A percentile compares a stretch with the other conserved stretches of the same genome.
Conservation (phyloP, 1,140 invertebrate species). For the Aphelenchoides avenae region DNA sequence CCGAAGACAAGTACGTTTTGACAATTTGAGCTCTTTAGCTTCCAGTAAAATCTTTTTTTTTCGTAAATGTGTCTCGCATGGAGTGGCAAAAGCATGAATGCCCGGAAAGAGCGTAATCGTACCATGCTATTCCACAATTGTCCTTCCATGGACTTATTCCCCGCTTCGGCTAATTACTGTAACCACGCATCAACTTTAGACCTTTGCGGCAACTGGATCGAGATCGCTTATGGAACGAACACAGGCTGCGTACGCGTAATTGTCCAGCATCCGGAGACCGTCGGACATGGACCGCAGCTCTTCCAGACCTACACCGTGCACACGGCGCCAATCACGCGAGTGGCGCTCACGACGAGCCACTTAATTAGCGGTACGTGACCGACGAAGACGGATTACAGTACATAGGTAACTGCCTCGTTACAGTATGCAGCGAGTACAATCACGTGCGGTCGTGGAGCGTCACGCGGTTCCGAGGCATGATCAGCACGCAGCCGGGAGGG, state of each 20-base stretch:
- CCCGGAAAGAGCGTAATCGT: not conserved
- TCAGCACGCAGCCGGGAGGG: constrained; percentile 95
- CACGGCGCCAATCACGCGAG: constrained; percentile 87
- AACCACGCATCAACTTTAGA: constrained; percentile 64
- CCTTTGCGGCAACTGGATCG: constrained; percentile 95
- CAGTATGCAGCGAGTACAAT: constrained; percentile 92
- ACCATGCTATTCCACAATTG: not conserved
- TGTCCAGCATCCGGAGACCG: constrained; percentile 95
- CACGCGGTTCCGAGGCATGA: constrained; percentile 85
- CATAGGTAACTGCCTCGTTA: constrained; percentile 31
- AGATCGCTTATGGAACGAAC: constrained; percentile 95
- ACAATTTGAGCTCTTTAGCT: not conserved
- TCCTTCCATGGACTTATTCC: constrained; percentile 1
- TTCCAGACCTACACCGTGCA: constrained; percentile 98
- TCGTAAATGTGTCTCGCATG: constrained; percentile 43
- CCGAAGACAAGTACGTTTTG: constrained; percentile 82
- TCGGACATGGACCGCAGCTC: constrained; percentile 92
- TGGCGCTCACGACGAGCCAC: constrained; percentile 91
- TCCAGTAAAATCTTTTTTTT: not conserved
- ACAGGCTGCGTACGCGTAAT: constrained; percentile 91
- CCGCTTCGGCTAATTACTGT: no score
- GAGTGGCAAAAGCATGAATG: not conserved
- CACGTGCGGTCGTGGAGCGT: constrained; percentile 94
- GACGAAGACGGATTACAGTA: not conserved
- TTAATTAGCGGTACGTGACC: constrained; percentile 71